These are phyloP conservation scores for Acronicta aceris DNA, from an alignment of 2,888 invertebrate species.

Conservation along the genomic window DNA sequence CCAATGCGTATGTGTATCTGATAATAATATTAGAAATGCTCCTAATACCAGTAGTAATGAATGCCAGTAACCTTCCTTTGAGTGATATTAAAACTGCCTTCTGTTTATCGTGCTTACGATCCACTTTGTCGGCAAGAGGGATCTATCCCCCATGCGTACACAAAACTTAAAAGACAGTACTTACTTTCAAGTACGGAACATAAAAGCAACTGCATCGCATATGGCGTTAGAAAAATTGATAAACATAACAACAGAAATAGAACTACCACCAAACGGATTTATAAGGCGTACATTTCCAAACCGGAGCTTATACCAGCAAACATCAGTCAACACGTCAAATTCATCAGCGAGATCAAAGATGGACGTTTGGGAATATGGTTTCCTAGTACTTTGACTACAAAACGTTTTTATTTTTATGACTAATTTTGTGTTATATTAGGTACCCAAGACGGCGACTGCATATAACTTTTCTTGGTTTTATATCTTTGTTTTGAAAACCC, in stretches of 20 bases:
- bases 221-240: conserved; percentile 61
- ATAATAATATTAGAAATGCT: background rate
- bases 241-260: conserved; percentile 60
- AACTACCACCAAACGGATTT: conserved; percentile 49
- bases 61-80: conserved; percentile 9
- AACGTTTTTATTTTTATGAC: conserved; percentile 47
- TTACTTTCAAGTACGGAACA: conserved; percentile 54
- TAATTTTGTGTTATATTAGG: conserved; percentile 30
- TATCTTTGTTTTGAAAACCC: background rate
- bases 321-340: conserved; percentile 64
- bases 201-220: conserved; percentile 52
- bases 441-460: too few relatives aligned
- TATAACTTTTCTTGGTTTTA: background rate
- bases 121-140: conserved; percentile 45
- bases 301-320: conserved; percentile 45
- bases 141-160: conserved; percentile 29
- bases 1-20: background rate
- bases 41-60: conserved; percentile 5
- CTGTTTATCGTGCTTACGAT: conserved; percentile 48
- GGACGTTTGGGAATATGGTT: conserved; percentile 52
- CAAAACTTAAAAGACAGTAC: conserved; percentile 48
- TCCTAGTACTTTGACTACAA: conserved; percentile 57
- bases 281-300: conserved; percentile 51
- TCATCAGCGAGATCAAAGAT: conserved; percentile 63
- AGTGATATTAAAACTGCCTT: conserved; percentile 35